phyloP scores from a whole-genome alignment of 2,113 vertebrate genomes.

The Alligator mississippiensis region DNA sequence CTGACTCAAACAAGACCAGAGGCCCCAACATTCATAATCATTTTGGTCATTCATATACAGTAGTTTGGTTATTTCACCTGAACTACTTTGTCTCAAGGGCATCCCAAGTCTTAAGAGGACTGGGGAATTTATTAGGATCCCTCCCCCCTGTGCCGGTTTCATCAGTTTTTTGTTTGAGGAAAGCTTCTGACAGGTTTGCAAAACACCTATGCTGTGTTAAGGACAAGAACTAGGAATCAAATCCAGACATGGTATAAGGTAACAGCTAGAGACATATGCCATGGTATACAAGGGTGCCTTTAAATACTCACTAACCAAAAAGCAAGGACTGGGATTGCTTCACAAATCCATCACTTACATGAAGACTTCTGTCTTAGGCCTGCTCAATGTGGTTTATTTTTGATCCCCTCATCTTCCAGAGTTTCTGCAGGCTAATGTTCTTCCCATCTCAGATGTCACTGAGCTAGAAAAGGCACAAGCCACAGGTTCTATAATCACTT shows the following conservation, averaged over 20 bases:
- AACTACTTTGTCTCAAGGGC: not conserved
- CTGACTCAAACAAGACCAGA: not conserved
- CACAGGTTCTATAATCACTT: not conserved
- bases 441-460: constrained; percentile 21
- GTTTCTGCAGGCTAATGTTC: not conserved
- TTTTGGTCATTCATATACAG: not conserved
- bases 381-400: not conserved
- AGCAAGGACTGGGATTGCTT: not conserved
- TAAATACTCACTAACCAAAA: not conserved
- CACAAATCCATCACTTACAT: not conserved
- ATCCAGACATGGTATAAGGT: not conserved
- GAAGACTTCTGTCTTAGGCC: not conserved
- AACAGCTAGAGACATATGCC: not conserved
- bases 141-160: not conserved
- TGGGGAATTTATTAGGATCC: not conserved
- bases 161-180: not conserved
- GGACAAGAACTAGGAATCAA: not conserved
- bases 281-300: not conserved
- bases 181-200: not conserved
- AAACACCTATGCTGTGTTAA: not conserved
- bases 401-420: constrained; percentile 11
- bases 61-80: not conserved
- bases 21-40: not conserved
- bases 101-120: not conserved
- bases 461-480: constrained; percentile 9